These are phyloP conservation scores for Bombus confusus DNA, from an alignment of 1,140 invertebrate genomes.

Conservation along the genomic window DNA sequence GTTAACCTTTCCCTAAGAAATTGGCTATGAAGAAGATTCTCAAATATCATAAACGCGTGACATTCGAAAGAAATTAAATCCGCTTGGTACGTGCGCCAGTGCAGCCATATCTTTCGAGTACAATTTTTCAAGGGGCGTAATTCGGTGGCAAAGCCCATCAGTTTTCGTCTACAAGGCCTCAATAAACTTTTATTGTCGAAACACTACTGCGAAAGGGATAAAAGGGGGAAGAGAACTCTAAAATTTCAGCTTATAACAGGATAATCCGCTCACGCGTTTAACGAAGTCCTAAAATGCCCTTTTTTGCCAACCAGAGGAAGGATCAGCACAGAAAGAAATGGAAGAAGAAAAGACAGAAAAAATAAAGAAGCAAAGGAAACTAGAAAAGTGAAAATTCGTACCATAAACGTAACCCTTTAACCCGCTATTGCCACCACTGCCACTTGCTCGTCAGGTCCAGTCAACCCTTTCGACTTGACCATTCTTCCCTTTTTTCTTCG, in stretches of 20 bases:
- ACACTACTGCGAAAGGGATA: neutral
- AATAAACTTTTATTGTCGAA: constrained; percentile 39
- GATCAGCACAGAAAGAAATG: neutral
- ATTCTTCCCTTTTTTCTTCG: neutral
- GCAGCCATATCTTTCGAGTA: neutral
- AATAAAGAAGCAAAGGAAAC: too few species aligned
- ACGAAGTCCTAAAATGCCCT: neutral
- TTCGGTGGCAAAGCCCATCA: neutral
- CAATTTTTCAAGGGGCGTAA: neutral
- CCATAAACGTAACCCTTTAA: constrained; percentile 49
- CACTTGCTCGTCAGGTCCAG: neutral
- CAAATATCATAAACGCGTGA: too few species aligned
- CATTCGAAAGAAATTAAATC: too few species aligned
- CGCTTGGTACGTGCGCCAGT: neutral
- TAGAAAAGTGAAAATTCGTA: constrained; percentile 28
- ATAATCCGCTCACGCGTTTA: constrained; percentile 31
- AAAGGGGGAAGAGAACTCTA: neutral
- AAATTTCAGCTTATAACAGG: constrained; percentile 23
- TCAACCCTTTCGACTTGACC: constrained; percentile 38
- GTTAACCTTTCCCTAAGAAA: too few species aligned
- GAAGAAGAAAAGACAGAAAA: neutral
- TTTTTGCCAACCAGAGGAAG: neutral
- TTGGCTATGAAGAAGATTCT: too few species aligned
- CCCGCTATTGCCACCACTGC: neutral
- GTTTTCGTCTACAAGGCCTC: neutral